Evolutionary conservation across 2,888 invertebrate species (phyloP).

Genomic region (Melipona bicolor): DNA sequence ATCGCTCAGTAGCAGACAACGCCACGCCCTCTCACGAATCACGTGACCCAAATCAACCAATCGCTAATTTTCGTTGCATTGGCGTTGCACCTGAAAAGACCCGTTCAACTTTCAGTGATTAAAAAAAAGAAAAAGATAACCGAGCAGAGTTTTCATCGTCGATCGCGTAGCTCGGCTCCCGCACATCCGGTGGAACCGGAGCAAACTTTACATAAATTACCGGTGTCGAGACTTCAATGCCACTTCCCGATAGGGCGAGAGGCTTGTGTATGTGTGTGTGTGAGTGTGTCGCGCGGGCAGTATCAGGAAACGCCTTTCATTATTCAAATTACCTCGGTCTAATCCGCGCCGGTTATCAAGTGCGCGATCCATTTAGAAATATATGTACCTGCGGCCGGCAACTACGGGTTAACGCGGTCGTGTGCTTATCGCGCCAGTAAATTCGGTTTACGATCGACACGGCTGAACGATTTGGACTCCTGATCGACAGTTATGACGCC

Average conservation of each 20-base stretch:
- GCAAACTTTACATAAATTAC: conserved; percentile 39
- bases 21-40: no score
- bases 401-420: conserved; percentile 23
- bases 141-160: no score
- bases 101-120: no score
- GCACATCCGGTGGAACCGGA: not conserved
- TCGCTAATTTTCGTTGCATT: no score
- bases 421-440: conserved; percentile 56
- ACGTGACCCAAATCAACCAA: no score
- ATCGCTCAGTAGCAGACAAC: no score
- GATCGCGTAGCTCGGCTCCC: not conserved
- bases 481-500: conserved; percentile 63
- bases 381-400: conserved; percentile 14
- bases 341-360: conserved; percentile 47
- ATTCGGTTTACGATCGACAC: conserved; percentile 59
- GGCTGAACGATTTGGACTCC: conserved; percentile 40
- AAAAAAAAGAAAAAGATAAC: no score
- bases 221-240: conserved; percentile 28
- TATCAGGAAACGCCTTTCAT: conserved; percentile 52
- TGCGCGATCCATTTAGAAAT: conserved; percentile 45
- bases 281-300: conserved; percentile 2
- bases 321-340: conserved; percentile 51
- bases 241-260: conserved; percentile 30
- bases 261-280: no score
- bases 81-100: no score